Evolutionary conservation across 2,113 vertebrate genomes (phyloP), one percentile per base, ranked within the genome.

Genomic region (Lanius collurio): DNA sequence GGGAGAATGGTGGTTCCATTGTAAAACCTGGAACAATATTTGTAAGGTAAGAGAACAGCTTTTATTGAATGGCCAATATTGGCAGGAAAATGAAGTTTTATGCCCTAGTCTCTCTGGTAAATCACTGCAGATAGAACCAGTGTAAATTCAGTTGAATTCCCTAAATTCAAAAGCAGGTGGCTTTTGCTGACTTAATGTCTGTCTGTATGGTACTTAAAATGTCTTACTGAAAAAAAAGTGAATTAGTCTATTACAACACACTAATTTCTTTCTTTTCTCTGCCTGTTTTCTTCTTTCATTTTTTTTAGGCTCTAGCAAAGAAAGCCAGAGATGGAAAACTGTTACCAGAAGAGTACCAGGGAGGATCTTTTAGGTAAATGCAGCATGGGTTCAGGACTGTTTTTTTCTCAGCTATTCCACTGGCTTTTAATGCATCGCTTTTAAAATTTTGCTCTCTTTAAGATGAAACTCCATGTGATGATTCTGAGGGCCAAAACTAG

Each of bases 301-400:
- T 95, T 91, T 11, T 47, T 41, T 81, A 99, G 99, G 96, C 95
- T 47, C 84, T 99, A 67, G 98, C 99, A 59, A 98, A 99, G 96
- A 99, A 99, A 95, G 99, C 99, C 85, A 98, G 99, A 97, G 99
- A 98, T 97, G 99, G 99, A 81, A 99, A 99, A 88, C 97, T 99
- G 71, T 97, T 99, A 81, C 99, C 99, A 11, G 99, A 99, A 93
- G 99, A 99, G 89, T 99, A 99, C 94, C 99, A 99, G 95, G 99
- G 99, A 82, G 99, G 99, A 79, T 99, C 99, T 67, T 99, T 99
- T 96, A 99, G 99, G 99, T 99, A 99, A 98, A 79, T 60, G 11
- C 31, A 86, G 1, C 31, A 20, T 89, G 39, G 11, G 9, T 93
- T 92, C 41, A 62, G 33, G 81, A 39, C 35, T 69, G 15, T 12